phyloP scores from a whole-genome alignment of 23 tunicate genomes.

The Aplidium turbinatum region DNA sequence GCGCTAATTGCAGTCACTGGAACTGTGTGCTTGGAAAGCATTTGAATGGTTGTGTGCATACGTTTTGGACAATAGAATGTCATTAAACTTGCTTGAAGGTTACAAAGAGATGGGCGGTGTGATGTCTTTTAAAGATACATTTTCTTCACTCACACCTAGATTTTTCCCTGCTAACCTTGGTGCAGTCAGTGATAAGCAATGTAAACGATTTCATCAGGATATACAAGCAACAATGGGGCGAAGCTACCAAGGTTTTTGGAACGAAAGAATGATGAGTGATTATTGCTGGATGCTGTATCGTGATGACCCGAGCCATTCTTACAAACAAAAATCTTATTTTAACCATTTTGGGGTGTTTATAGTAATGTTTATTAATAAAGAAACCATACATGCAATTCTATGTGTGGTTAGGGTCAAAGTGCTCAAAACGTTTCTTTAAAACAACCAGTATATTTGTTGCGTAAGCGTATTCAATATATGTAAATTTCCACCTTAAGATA shows the following conservation, averaged over 20 bases:
- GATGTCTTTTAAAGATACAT: too few species aligned
- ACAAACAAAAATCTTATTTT: conserved; percentile 23
- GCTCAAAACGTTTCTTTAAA: background rate
- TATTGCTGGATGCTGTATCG: conserved; percentile 36
- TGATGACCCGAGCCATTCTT: conserved; percentile 8
- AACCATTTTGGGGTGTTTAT: conserved; percentile 29
- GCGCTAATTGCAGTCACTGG: background rate
- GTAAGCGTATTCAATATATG: conserved; percentile 12
- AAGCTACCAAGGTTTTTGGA: conserved; percentile 29
- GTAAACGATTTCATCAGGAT: conserved; percentile 27
- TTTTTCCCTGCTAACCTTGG: conserved; percentile 33
- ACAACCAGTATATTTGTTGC: conserved; percentile 10
- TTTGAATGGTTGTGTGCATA: conserved; percentile 41
- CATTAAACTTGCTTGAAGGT: too few species aligned
- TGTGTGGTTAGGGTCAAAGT: background rate
- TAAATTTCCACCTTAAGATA: background rate
- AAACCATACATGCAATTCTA: background rate
- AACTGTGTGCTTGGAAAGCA: conserved; percentile 34
- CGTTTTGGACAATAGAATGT: conserved; percentile 27
- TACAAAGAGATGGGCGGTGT: too few species aligned
- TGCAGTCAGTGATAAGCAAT: conserved; percentile 21
- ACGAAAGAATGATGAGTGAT: conserved; percentile 31
- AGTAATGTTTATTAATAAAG: conserved; percentile 19
- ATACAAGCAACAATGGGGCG: conserved; percentile 12
- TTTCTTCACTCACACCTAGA: conserved; percentile 23